Conservation (phyloP, 2,797 vertebrate species). For the Kryptolebias ocellatus region DNA sequence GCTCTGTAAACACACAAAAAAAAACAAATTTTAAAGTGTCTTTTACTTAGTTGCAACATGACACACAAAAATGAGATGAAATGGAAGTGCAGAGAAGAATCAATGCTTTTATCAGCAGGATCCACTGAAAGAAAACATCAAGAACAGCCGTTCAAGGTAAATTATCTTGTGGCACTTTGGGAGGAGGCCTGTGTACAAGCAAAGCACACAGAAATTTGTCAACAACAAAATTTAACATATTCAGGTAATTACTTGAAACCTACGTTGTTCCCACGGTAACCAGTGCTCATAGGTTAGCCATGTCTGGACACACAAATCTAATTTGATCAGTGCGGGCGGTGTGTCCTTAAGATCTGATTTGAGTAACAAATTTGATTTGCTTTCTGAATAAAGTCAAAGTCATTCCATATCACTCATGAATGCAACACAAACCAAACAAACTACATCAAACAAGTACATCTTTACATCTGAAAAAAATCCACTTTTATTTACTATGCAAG, state of each 20-base stretch:
- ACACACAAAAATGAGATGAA: slow-evolving; percentile 10
- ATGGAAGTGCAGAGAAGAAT: slow-evolving; percentile 15
- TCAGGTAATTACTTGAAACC: background rate
- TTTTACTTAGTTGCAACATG: slow-evolving; percentile 2
- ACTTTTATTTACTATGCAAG: too few relatives aligned
- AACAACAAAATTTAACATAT: background rate
- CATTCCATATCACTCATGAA: background rate
- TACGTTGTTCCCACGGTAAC: background rate
- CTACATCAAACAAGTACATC: background rate
- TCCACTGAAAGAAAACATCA: slow-evolving; percentile 2
- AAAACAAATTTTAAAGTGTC: slow-evolving; percentile 12
- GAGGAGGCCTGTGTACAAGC: background rate
- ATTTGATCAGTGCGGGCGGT: slow-evolving; percentile 4
- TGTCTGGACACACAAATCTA: background rate
- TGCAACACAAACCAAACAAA: background rate
- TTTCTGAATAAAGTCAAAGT: slow-evolving; percentile 8
- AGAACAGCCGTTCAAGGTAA: slow-evolving; percentile 14
- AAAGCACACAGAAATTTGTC: background rate
- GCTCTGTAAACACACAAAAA: background rate
- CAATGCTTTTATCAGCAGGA: slow-evolving; percentile 3
- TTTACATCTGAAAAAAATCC: background rate
- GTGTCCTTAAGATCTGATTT: slow-evolving; percentile 10
- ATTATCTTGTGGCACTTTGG: slow-evolving; percentile 5
- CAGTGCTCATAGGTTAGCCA: background rate
- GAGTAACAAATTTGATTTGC: slow-evolving; percentile 11